These are phyloP conservation scores for Rhopalosiphum nymphaeae DNA, from an alignment of 2,888 invertebrate species.

Conservation along the genomic window DNA sequence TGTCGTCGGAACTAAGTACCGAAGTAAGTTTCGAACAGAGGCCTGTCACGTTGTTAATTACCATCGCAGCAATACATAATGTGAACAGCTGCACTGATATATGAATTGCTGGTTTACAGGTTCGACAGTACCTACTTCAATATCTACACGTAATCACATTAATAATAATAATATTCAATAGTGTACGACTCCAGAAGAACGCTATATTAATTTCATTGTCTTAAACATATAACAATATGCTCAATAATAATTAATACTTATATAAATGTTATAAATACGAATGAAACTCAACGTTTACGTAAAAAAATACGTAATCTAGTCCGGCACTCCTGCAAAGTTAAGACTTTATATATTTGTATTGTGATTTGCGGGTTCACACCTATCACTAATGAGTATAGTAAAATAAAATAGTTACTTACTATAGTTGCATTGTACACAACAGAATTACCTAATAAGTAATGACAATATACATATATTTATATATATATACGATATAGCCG, in stretches of 20 bases:
- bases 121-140: not conserved
- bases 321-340: no score
- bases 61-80: not conserved
- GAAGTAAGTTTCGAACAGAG: not conserved
- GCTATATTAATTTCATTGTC: not conserved
- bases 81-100: not conserved
- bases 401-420: no score
- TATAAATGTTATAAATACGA: no score
- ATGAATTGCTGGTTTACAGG: not conserved
- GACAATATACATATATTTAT: no score
- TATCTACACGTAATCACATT: not conserved
- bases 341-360: no score
- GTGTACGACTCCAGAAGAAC: not conserved
- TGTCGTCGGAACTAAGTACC: not conserved
- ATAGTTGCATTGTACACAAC: no score
- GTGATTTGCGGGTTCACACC: no score
- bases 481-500: no score
- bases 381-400: no score
- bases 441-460: no score
- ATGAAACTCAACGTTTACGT: no score
- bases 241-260: not conserved
- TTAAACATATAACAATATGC: not conserved
- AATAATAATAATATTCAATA: not conserved
- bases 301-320: no score
- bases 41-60: not conserved